These are phyloP conservation scores for Pseudorhombus dupliciocellatus DNA, from an alignment of 2,113 vertebrate species.

Conservation along the genomic window DNA sequence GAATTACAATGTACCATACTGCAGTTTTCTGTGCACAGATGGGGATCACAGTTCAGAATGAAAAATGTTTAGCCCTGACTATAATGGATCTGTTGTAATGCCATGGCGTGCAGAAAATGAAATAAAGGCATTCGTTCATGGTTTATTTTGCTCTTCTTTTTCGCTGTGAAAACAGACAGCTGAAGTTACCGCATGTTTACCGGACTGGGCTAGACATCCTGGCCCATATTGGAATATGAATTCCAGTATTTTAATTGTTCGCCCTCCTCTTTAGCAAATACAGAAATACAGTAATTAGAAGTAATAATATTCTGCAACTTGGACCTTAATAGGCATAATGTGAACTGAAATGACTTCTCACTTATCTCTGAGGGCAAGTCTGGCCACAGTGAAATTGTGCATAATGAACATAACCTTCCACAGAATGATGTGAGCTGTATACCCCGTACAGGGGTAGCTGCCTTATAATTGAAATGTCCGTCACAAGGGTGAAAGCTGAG, in stretches of 20 bases:
- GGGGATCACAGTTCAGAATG: conserved; percentile 23
- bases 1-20: conserved; percentile 46
- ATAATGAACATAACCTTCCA: background rate
- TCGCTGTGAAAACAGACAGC: background rate
- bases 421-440: background rate
- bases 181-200: background rate
- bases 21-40: conserved; percentile 50
- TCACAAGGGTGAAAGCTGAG: background rate
- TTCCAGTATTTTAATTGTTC: too few relatives aligned
- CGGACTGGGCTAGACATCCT: too few relatives aligned
- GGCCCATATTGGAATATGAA: too few relatives aligned
- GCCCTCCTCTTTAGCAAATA: too few relatives aligned
- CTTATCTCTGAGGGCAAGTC: background rate
- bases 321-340: background rate
- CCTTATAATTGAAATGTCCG: conserved; percentile 5
- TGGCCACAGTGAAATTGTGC: too few relatives aligned
- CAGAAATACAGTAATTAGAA: too few relatives aligned
- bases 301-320: background rate
- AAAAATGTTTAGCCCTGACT: conserved; percentile 52
- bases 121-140: conserved; percentile 68
- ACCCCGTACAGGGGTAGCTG: background rate
- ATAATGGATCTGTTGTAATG: conserved; percentile 68
- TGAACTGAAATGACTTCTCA: too few relatives aligned
- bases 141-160: conserved; percentile 14
- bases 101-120: conserved; percentile 75